A percentile compares a stretch with the other conserved stretches of the same genome.
These are phyloP conservation scores for Eriocheir sinensis DNA, from an alignment of 1,140 invertebrate genomes.

Conservation along the genomic window DNA sequence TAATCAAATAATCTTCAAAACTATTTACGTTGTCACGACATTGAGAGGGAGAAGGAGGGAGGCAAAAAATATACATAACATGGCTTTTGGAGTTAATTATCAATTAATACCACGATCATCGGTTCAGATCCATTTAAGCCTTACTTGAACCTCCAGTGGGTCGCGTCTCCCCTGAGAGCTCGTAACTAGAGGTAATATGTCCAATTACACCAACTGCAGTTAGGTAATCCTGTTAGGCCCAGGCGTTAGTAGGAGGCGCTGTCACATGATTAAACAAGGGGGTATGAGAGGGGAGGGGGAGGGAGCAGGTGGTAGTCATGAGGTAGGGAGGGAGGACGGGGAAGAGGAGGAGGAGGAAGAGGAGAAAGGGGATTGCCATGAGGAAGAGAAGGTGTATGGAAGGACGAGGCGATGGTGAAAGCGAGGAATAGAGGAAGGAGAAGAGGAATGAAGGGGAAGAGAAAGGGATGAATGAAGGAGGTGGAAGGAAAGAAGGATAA, in stretches of 20 bases:
- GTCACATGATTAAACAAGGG: slow-evolving; percentile 15
- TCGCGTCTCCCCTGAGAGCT: neutral
- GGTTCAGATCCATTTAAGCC: neutral
- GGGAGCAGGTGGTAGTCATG: neutral
- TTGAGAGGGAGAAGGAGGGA: no score
- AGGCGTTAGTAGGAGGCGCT: neutral
- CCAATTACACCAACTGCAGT: neutral
- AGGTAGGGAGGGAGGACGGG: neutral
- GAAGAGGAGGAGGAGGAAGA: neutral
- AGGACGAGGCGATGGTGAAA: neutral
- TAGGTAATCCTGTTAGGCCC: neutral
- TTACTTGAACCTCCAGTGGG: neutral
- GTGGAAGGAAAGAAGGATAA: neutral
- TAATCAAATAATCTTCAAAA: no score
- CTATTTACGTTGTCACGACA: no score
- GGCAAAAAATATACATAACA: no score
- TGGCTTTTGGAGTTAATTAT: no score
- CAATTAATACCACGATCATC: no score
- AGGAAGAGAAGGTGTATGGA: neutral
- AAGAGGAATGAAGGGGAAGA: neutral
- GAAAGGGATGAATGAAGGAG: neutral
- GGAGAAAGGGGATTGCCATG: neutral
- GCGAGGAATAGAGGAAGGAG: neutral
- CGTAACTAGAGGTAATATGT: neutral
- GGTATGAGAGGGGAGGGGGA: neutral